Evolutionary conservation across 2,113 vertebrate genomes (phyloP).

Genomic region (Typhlomys cinereus): DNA sequence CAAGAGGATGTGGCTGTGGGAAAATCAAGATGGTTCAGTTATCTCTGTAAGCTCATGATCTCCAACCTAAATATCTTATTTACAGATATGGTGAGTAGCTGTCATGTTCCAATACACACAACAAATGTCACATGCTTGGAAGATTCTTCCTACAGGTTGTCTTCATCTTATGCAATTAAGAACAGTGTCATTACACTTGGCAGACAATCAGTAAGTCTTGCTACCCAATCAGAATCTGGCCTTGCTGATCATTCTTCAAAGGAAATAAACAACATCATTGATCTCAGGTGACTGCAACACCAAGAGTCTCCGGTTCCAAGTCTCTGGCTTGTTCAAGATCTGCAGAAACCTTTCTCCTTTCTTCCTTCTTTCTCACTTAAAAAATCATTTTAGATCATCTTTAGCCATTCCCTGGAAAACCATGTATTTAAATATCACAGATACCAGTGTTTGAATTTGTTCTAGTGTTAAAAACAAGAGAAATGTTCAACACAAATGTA

Average conservation of each 20-base stretch:
- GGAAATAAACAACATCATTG: accelerated
- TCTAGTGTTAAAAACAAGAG: background rate
- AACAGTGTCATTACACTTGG: too few relatives aligned
- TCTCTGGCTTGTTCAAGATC: background rate
- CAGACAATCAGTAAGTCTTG: background rate
- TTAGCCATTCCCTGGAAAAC: background rate
- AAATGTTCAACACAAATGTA: background rate
- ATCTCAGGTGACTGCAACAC: background rate
- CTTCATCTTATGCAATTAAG: background rate
- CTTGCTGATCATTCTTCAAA: background rate
- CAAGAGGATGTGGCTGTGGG: background rate
- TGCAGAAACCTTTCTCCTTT: background rate
- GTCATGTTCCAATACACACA: background rate
- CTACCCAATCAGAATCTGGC: background rate
- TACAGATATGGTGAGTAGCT: background rate
- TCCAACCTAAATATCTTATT: background rate
- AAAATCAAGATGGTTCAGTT: background rate
- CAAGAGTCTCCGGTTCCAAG: background rate
- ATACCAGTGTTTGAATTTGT: background rate
- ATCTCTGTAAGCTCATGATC: background rate
- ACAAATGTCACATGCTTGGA: background rate
- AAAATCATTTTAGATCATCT: background rate
- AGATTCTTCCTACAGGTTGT: too few relatives aligned
- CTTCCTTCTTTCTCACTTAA: background rate
- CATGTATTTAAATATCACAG: background rate